Evolutionary conservation across 2,888 invertebrate genomes (phyloP), one percentile per base, ranked within the genome.

Genomic region (Heliconius erato): DNA sequence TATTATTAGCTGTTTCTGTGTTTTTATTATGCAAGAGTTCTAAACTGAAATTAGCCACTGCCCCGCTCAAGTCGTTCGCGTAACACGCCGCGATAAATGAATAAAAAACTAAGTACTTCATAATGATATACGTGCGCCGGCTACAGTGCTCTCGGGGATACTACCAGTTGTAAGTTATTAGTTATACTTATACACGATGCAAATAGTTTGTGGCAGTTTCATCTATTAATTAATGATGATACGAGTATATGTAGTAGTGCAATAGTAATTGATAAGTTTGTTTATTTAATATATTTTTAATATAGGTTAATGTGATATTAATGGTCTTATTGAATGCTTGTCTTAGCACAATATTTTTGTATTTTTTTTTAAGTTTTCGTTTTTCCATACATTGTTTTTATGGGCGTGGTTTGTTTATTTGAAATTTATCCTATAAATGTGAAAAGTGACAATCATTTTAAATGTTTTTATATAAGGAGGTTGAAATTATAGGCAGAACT

Each of bases 41-140:
- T 11, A 95, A 90, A 84, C 95, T 95, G 83, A 95, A 95, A 83
- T 95, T 95, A 74, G 94, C 90, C 23, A 94, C 92, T 82, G 94
- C 88, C 35, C 91, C 93, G 88, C 91, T 93, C 84, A 95, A 95
- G 11, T 95, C 93, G 16, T 89, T 89, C 88, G 92, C 91, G 82
- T 90, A 90, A 88, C 93, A 93, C 83, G 89, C 84, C 80, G 91
- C 88, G 79, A 90, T 87, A 83, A 92, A 88, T 63, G 93, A 86
- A 76, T 92, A 85, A 68, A 92, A 81, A 84, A 89, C 84, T 82
- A 88, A 85, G 71, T 87, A 84, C 87, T 89, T 90, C 94, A 95
- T 94, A 86, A 88, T 91, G 77, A 81, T 85, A 86, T 85, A 81
- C 85, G 86, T 85, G 86, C 85, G 83, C 82, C 87, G 89, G 87